Evolutionary conservation across 2,888 invertebrate genomes (phyloP).

Genomic region (Cepaea hortensis): DNA sequence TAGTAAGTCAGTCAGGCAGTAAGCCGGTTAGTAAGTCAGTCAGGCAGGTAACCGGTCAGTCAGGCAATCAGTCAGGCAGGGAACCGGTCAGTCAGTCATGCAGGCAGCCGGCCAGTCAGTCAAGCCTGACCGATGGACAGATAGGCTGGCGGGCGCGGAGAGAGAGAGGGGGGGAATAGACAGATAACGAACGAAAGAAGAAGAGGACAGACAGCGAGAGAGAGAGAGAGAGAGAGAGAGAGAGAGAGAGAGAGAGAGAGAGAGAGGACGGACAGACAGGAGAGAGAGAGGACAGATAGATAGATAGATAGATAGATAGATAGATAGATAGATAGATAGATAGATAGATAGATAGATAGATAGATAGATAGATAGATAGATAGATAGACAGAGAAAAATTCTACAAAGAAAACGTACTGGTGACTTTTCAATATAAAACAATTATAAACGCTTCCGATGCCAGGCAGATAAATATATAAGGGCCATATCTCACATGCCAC

Average conservation of each 20-base stretch:
- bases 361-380: constrained; percentile 14
- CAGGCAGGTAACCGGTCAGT: no score
- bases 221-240: constrained; percentile 19
- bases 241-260: neutral
- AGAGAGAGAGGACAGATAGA: no score
- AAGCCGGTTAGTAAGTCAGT: no score
- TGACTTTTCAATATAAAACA: no score
- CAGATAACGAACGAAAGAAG: neutral
- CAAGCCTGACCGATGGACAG: neutral
- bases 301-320: no score
- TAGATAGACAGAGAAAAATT: no score
- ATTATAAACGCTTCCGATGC: no score
- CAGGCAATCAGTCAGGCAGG: neutral
- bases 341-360: constrained; percentile 27
- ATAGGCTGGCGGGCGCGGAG: neutral
- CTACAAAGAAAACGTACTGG: no score
- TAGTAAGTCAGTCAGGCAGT: no score
- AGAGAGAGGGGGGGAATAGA: neutral
- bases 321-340: constrained; percentile 18
- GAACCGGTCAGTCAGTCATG: neutral
- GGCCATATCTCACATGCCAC: no score
- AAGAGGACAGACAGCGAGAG: neutral
- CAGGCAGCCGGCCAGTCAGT: neutral
- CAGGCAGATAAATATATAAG: no score
- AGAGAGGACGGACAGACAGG: no score